Evolutionary conservation across 37 sponge, comb jelly and placozoan genomes (phyloP), one percentile per base, ranked within the genome.

Genomic region (Beroe forskalii): DNA sequence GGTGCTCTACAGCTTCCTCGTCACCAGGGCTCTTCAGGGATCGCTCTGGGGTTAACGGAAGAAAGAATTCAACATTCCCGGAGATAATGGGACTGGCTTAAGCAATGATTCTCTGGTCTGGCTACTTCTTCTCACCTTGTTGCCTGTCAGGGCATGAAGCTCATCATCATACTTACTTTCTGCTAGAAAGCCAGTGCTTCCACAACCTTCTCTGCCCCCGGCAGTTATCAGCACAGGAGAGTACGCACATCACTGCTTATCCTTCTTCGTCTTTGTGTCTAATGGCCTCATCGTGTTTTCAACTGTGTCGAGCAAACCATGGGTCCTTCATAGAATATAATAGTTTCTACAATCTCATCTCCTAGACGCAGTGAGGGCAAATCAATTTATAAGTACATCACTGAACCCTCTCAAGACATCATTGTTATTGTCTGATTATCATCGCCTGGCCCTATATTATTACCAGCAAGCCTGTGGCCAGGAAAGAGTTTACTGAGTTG

Each of bases 21-120:
- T 43, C 27, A 41, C 55, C 27, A 41, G 48, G 24, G 48, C 42
- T 80, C 35, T 25, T 80, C 25, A 80, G 86, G 27, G 86, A 44
- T 38, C 40, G 55, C n/a, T 24, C n/a, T 80, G 37, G 86, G 55
- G 40, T 4, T 80, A 1, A 44, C 55, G 1, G 42, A 80, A 38
- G 48, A n/a, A 43, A 23, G 86, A 80, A 48, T 80, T 80, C 30
- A 80, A 80, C 55, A 80, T 80, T 43, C 48, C 86, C 28, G 4
- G 86, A 80, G 40, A 80, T 80, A 6, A 14, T 80, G 55, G 86
- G 42, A 12, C 55, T 80, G 86, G 86, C 42, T 9, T 42, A 80
- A 80, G 40, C 86, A 80, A 80, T 80, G 86, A 44, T 80, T 20
- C 35, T 80, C 30, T 80, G 86, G 86, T 44, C 55, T n/a, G 86